phyloP scores from a whole-genome alignment of 2,113 vertebrate genomes.

The Ardeotis arabs region DNA sequence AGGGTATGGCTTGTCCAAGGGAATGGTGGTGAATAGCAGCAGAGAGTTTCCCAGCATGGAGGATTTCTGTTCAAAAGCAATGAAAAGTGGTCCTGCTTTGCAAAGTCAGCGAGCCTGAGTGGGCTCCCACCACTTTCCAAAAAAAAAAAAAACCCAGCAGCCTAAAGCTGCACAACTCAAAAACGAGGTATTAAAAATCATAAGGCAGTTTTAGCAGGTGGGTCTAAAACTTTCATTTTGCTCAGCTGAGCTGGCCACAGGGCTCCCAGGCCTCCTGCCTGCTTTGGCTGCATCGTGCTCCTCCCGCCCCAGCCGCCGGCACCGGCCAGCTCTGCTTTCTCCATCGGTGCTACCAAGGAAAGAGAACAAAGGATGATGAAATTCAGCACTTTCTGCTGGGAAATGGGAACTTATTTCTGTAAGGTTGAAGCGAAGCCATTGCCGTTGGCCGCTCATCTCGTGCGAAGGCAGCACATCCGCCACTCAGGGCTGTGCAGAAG shows the following conservation, averaged over 20 bases:
- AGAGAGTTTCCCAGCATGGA: background rate
- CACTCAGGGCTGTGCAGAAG: background rate
- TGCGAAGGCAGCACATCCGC: background rate
- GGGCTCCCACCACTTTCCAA: accelerated
- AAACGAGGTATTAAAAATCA: background rate
- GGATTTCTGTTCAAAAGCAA: background rate
- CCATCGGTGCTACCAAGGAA: background rate
- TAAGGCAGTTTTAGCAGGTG: background rate
- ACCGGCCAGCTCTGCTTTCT: background rate
- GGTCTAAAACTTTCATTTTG: background rate
- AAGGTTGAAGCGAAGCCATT: background rate
- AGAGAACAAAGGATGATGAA: background rate
- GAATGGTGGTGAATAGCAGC: background rate
- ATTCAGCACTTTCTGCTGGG: background rate
- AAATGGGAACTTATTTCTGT: background rate
- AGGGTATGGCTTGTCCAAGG: background rate
- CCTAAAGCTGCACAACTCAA: accelerated
- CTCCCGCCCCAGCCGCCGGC: background rate
- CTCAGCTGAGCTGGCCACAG: accelerated
- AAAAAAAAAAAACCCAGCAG: background rate
- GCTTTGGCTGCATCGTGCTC: background rate
- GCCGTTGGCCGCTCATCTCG: accelerated
- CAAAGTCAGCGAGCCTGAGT: background rate
- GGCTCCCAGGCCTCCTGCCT: background rate
- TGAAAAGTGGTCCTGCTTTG: accelerated